Base-by-base conservation (phyloP, 2,113 vertebrate species). In the Petrocephalus microphthalmus region DNA sequence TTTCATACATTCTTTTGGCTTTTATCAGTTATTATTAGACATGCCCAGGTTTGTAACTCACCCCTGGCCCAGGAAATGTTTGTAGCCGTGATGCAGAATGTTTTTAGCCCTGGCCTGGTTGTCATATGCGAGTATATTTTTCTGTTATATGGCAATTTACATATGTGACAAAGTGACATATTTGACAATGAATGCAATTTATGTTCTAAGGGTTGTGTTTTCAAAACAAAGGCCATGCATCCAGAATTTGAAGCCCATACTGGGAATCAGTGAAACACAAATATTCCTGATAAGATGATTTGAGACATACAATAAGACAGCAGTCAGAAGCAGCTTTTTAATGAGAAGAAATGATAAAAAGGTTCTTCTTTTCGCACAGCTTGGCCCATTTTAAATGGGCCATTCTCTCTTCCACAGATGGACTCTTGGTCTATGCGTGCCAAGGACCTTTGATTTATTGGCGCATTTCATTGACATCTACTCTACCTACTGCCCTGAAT, bases 21-120 rank as follows among this genome's bases (percentile, higher is more conserved):
- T 84, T 52, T 84, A 7, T 52, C 49, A 52, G 45, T 84, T 84
- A 49, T 84, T 84, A 84, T 84, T 84, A 78, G 71, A 78, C 71
- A 78, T 78, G 29, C 33, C 33, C 4, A 2, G 37, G 29, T 78
- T 33, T 42, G 71, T 33, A 78, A 78, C 33, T 78, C 71, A 78
- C 71, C 71, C 71, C 33, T 78, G 71, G 29, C 29, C 17, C 5
- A 0, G 71, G 17, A n/a, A 51, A 84, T 13, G 49, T 84, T 52
- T 84, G 49, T 84, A 25, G 45, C 82, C 49, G 6, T 42, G 29
- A 37, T 19, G 81, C 22, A 19, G 47, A n/a, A 84, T n/a, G 82
- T 29, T 84, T 84, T 15, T 17, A 52, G 45, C 49, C 49, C 37
- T 78, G 13, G 33, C 7, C 20, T 25, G 49, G 47, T 25, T 84